Evolutionary conservation across 2,888 invertebrate species (phyloP), one percentile per base, ranked within the genome.

Genomic region (Tetanocera ferruginea): DNA sequence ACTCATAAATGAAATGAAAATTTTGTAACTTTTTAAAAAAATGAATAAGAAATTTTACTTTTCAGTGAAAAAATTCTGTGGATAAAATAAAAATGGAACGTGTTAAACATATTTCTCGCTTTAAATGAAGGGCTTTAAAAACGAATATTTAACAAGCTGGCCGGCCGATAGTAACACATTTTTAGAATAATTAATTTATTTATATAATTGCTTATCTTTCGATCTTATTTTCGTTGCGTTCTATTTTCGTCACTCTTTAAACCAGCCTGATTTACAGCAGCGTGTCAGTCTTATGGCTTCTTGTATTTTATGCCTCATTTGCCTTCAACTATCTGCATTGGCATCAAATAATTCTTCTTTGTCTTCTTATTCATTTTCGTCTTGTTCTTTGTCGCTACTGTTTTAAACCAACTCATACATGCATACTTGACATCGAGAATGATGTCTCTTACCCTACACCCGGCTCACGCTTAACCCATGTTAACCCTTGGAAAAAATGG

Each of bases 401-500:
- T 43, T 43, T 43, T 43, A 43, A 43, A 43, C 43, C 43, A 2
- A 11, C 43, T 11, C 43, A 43, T 17, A 60, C 25, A 60, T 14
- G 37, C 28, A 51, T 25, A 31, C 69, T 69, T 62, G 60, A 73
- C 23, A 73, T 43, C 43, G 28, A 2, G 17, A 43, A 49, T 62
- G 14, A 73, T 25, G 25, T 69, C 28, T 49, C 28, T 51, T 49
- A 23, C 51, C 23, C n/a, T 64, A 43, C 64, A 62, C 17, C 14
- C 31, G 34, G 64, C 28, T 6, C 17, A 34, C n/a, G 34, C 8
- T 64, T 64, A 28, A 66, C 19, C 66, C 31, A 37, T 66, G 52
- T 43, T 37, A 60, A 64, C 60, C 25, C 78, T 76, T 81, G 82
- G 81, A 82, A 85, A 85, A 86, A 87, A 85, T 87, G 85, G 85